Conservation (phyloP, 2,888 invertebrate genomes). For the Cosmia trapezina region DNA sequence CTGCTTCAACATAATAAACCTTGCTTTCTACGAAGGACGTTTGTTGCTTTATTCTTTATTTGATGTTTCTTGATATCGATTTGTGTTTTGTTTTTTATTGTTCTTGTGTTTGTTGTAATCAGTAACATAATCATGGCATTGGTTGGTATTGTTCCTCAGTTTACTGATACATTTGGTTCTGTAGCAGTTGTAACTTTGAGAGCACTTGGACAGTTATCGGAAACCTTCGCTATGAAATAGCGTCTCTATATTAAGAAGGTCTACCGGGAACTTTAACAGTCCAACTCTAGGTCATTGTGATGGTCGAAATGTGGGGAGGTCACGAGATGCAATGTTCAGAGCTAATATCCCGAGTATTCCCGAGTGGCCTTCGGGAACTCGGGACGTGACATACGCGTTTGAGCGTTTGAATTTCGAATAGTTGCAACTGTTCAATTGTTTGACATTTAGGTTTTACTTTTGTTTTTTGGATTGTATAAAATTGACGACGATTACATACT, state of each 20-base stretch:
- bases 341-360: constrained; percentile 21
- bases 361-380: constrained; percentile 24
- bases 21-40: not conserved
- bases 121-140: not conserved
- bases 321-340: constrained; percentile 23
- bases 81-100: constrained; percentile 1
- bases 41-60: not conserved
- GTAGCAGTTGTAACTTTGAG: not conserved
- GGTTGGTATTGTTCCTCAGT: not conserved
- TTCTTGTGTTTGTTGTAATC: constrained; percentile 20
- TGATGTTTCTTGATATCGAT: constrained; percentile 17
- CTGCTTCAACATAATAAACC: not conserved
- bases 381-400: constrained; percentile 8
- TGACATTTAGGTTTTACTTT: constrained; percentile 6
- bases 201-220: constrained; percentile 5
- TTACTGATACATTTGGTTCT: not conserved
- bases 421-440: constrained; percentile 30
- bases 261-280: constrained; percentile 23
- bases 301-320: constrained; percentile 35
- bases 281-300: constrained; percentile 36
- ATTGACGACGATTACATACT: not conserved
- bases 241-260: not conserved
- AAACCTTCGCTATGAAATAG: constrained; percentile 11
- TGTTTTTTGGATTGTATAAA: not conserved
- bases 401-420: constrained; percentile 6